phyloP scores from a whole-genome alignment of 1,140 invertebrate genomes.

The Drosophila rhopaloa region DNA sequence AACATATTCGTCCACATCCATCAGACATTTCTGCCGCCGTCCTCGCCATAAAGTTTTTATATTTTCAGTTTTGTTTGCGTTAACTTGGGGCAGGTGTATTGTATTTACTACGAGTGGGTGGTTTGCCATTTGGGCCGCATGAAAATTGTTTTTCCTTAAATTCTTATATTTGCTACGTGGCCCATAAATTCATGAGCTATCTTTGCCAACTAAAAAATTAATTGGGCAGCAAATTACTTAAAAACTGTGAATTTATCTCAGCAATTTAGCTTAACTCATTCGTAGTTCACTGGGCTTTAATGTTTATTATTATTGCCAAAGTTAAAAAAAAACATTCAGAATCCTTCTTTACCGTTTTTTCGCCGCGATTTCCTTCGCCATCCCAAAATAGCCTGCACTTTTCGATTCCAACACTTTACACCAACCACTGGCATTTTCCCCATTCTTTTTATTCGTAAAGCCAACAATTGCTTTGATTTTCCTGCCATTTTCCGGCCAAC shows the following conservation, averaged over 20 bases:
- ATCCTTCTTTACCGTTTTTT: neutral
- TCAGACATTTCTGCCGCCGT: constrained; percentile 13
- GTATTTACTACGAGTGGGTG: constrained; percentile 41
- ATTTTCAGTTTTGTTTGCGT: constrained; percentile 20
- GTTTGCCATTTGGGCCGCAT: constrained; percentile 12
- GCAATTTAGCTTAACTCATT: neutral
- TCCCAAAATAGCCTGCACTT: neutral
- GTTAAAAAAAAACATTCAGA: neutral
- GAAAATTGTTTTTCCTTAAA: constrained; percentile 13
- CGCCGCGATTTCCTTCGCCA: neutral
- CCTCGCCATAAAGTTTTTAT: constrained; percentile 22
- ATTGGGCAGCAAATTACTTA: constrained; percentile 32
- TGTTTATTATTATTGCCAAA: too few species aligned
- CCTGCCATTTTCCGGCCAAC: constrained; percentile 55
- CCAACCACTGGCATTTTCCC: constrained; percentile 5
- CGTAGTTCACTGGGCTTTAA: neutral
- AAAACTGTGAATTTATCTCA: constrained; percentile 8
- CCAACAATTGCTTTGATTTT: constrained; percentile 59
- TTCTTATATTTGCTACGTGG: constrained; percentile 7
- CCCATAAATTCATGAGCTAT: constrained; percentile 17
- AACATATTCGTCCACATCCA: constrained; percentile 43
- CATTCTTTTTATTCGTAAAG: constrained; percentile 21
- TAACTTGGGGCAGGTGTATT: constrained; percentile 29
- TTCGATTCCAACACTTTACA: constrained; percentile 5
- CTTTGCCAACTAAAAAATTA: constrained; percentile 36